Base-by-base conservation (phyloP, 2,113 vertebrate species). In the Bubo blakistoni region DNA sequence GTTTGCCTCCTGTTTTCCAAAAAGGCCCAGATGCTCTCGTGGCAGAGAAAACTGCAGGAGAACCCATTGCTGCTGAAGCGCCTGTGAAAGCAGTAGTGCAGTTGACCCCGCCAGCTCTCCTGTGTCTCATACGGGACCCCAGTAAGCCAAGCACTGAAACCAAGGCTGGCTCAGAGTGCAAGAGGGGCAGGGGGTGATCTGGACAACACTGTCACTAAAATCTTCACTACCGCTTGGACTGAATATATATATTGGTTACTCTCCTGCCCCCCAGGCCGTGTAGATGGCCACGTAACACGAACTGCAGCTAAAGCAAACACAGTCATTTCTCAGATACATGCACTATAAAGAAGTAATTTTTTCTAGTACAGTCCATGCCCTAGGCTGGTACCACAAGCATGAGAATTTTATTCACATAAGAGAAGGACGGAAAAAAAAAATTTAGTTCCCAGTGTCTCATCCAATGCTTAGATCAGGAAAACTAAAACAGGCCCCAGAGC, bases 41-140 rank as follows among this genome's bases (percentile, higher is more conserved):
- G 18, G 55, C 57, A 26, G 11, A 82, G 26, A 9, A 32, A 73
- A 22, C 63, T 19, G 29, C 55, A 19, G 46, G 30, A 79, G 46
- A 38, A 46, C 4, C 22, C 8, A 5, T 6, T 1, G 9, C 69
- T 58, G 46, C 51, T 2, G 13, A 52, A 65, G 32, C 0, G 9
- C 36, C 36, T 3, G 13, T 25, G 69, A 58, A 67, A 30, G 38
- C 21, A 14, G 5, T 6, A 10, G 20, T 15, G 29, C 7, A 2
- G 25, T 13, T 5, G 6, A 21, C 16, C 46, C n/a, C 2, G 5
- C 5, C 3, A 2, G 6, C 29, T 47, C 25, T 20, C 51, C 36
- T 4, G 1, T 16, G 30, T 20, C 49, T 44, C 0, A 0, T 3
- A 9, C 0, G 0, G 66, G 46, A 40, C 17, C 14, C 47, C 30